Conservation (phyloP, 2,113 vertebrate genomes). For the Lepus timidus region DNA sequence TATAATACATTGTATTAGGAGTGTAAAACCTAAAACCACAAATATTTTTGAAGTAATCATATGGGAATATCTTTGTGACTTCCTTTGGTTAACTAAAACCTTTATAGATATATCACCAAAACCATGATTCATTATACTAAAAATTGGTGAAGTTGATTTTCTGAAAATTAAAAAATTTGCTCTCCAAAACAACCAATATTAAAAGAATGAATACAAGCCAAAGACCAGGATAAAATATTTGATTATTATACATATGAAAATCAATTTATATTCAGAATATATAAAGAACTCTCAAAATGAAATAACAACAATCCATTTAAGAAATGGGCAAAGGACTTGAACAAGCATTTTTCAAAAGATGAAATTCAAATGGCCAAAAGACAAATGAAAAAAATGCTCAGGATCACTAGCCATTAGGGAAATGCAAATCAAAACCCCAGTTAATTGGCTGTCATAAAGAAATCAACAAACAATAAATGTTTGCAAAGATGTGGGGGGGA, state of each 20-base stretch:
- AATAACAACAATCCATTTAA: background rate
- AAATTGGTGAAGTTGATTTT: background rate
- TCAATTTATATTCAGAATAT: background rate
- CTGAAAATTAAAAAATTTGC: background rate
- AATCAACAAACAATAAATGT: too few species aligned
- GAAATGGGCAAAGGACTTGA: background rate
- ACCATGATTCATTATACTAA: background rate
- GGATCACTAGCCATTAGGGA: background rate
- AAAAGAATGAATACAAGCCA: background rate
- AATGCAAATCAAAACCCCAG: background rate
- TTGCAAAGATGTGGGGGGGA: too few species aligned
- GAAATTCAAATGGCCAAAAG: background rate
- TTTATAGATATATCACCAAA: background rate
- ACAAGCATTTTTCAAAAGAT: background rate
- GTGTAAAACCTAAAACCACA: background rate
- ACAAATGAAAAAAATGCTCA: background rate
- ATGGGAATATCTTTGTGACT: background rate
- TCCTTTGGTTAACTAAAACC: background rate
- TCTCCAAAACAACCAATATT: background rate
- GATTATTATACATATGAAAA: background rate
- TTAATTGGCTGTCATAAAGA: background rate
- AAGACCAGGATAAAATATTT: background rate
- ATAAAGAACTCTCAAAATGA: background rate
- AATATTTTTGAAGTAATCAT: background rate
- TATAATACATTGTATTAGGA: background rate